These are phyloP conservation scores for Clarias gariepinus DNA, from an alignment of 2,113 vertebrate genomes.

Conservation along the genomic window DNA sequence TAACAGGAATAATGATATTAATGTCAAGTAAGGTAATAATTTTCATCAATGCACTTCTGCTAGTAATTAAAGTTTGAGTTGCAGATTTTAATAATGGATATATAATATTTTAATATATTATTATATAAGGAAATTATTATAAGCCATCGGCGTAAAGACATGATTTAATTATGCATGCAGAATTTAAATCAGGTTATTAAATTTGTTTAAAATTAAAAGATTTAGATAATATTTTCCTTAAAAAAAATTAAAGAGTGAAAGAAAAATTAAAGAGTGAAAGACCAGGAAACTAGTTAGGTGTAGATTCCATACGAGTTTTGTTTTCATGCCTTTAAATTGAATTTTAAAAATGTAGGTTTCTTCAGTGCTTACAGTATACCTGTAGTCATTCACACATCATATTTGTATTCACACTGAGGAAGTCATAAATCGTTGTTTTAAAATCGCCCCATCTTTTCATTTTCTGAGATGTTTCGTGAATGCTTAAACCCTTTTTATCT, in stretches of 20 bases:
- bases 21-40: background rate
- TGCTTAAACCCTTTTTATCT: background rate
- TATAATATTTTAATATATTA: background rate
- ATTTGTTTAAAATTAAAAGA: background rate
- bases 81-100: slow-evolving; percentile 8
- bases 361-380: background rate
- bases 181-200: background rate
- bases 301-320: background rate
- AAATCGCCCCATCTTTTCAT: background rate
- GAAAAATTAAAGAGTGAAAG: no score
- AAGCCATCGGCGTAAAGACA: background rate
- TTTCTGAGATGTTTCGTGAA: background rate
- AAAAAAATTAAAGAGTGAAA: background rate
- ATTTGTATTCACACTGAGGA: background rate
- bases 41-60: background rate
- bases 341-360: background rate
- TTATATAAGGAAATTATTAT: background rate
- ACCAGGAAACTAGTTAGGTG: background rate
- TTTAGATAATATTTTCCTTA: background rate
- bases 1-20: slow-evolving; percentile 9
- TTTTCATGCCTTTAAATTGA: background rate
- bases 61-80: background rate
- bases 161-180: background rate
- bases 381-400: background rate
- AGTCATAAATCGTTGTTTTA: background rate